Base-by-base conservation (phyloP, 1,140 invertebrate species). In the Hylaeus volcanicus region DNA sequence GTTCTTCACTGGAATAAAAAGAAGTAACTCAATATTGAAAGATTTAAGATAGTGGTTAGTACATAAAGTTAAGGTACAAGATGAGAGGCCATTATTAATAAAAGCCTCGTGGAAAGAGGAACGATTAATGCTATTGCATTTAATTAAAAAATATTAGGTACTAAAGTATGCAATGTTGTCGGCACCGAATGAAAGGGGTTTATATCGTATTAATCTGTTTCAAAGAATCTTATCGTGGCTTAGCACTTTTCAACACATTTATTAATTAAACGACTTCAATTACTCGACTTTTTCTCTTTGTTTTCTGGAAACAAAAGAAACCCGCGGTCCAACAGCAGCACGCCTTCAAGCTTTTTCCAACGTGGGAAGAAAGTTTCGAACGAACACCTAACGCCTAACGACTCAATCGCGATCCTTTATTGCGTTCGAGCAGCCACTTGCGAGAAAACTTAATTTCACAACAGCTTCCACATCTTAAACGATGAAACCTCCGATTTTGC, bases 351-450 rank as follows among this genome's bases (percentile, higher is more conserved):
- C 65, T 41, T 60, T 60, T 60, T n/a, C n/a, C 45, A 37, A 1
- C 9, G 11, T 8, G 8, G 8, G 43, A 60, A 60, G 43, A 70
- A 77, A 60, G 26, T 77, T 77, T 60, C 41, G 26, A 45, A 12
- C 51, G 41, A 60, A 70, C 48, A 63, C 15, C 37, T n/a, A 15
- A n/a, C n/a, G 41, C 15, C 37, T n/a, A 15, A n/a, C n/a, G 41
- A 58, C 74, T 60, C 74, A n/a, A 53, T 48, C 4, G 45, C 26
- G 37, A 63, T 43, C 56, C 8, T 70, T 71, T 78, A 63, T 71
- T 63, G 15, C 68, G n/a, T 71, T 71, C 51, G 6, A 77, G n/a
- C 45, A 61, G 56, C 45, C 61, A 14, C 37, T 60, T 45, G 56
- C 56, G 41, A 0, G 65, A 14, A 43, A 60, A 71, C 14, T n/a